phyloP scores from a whole-genome alignment of 2,888 invertebrate species.

The Clivina fossor region DNA sequence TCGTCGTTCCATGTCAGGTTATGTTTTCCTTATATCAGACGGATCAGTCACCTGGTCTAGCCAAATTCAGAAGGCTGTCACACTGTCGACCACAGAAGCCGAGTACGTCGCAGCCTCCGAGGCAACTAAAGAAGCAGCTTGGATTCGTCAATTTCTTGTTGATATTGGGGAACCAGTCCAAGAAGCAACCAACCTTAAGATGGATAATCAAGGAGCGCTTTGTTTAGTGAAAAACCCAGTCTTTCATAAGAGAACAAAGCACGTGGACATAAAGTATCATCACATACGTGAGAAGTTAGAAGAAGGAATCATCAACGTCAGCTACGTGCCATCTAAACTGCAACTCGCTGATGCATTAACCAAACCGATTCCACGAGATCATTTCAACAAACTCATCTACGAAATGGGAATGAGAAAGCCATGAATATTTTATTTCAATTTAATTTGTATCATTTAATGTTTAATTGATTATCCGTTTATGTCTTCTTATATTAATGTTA shows the following conservation, averaged over 20 bases:
- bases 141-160: constrained; percentile 7
- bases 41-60: no score
- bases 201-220: constrained; percentile 12
- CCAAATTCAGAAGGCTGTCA: neutral
- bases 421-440: neutral
- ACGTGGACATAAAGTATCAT: constrained; percentile 17
- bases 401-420: constrained; percentile 7
- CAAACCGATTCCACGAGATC: constrained; percentile 4
- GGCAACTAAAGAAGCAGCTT: constrained; percentile 12
- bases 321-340: constrained; percentile 10
- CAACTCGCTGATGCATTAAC: constrained; percentile 9
- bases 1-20: no score
- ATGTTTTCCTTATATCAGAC: no score
- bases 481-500: no score
- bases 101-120: constrained; percentile 14
- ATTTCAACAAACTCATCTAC: constrained; percentile 8
- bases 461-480: no score
- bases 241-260: constrained; percentile 14
- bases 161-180: constrained; percentile 14
- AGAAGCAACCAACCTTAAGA: constrained; percentile 6
- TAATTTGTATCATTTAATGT: neutral
- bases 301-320: constrained; percentile 6
- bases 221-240: constrained; percentile 17
- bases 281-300: constrained; percentile 13
- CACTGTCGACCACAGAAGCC: constrained; percentile 11